phyloP scores from a whole-genome alignment of 2,888 invertebrate genomes.

The Prionchulus punctatus region DNA sequence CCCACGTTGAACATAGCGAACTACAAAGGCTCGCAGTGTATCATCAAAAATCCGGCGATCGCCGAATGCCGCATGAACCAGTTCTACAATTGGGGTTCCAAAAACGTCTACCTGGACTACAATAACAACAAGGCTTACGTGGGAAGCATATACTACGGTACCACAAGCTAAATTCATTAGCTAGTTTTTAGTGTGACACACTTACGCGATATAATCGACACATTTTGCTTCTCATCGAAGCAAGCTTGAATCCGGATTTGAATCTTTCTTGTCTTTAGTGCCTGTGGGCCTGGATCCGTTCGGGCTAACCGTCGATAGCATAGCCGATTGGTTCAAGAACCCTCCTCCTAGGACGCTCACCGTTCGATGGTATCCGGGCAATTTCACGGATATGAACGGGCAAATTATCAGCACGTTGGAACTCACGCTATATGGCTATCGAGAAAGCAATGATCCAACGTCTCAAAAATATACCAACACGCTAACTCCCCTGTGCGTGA shows the following conservation, averaged over 20 bases:
- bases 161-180: too few species aligned
- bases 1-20: background rate
- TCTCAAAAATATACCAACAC: background rate
- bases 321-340: slow-evolving; percentile 29
- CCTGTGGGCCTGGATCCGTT: slow-evolving; percentile 30
- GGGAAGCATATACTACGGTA: slow-evolving; percentile 31
- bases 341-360: slow-evolving; percentile 16
- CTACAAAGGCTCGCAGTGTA: slow-evolving; percentile 21
- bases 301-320: slow-evolving; percentile 26
- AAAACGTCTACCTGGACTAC: slow-evolving; percentile 29
- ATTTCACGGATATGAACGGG: slow-evolving; percentile 25
- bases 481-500: background rate
- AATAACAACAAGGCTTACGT: slow-evolving; percentile 22
- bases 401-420: background rate
- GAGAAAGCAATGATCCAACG: background rate
- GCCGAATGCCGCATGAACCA: slow-evolving; percentile 26
- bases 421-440: background rate
- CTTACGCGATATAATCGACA: too few species aligned
- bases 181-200: too few species aligned
- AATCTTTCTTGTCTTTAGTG: too few species aligned
- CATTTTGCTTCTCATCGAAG: too few species aligned
- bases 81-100: slow-evolving; percentile 31
- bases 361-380: slow-evolving; percentile 28
- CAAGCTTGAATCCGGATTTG: too few species aligned
- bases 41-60: slow-evolving; percentile 25